Evolutionary conservation across 2,888 invertebrate genomes (phyloP), one percentile per base, ranked within the genome.

Genomic region (Seira sanloemensis): DNA sequence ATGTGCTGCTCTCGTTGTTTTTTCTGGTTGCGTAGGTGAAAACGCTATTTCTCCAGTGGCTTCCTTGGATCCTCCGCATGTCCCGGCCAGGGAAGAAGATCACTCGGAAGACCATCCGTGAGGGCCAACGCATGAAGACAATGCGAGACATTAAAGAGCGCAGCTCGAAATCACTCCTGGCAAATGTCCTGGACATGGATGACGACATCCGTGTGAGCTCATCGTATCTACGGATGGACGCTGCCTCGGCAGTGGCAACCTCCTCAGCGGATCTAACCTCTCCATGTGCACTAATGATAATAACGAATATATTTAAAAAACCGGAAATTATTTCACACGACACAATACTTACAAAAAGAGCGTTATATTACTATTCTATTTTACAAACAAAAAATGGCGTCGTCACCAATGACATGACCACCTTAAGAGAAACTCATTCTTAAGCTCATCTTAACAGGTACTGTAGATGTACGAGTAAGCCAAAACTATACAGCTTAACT

Each of bases 41-140:
- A 91, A 94, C 96, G 91, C 94, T 98, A 91, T 97, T 99, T 93
- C 94, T 99, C 91, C 96, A 96, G 92, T 99, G 98, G 98, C 93
- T 99, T 92, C 99, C 99, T 90, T 98, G 97, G 94, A 92, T 98
- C 90, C 94, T 99, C 91, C 95, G 98, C 91, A 99, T 99, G 98
- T 95, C 95, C 90, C 93, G 95, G 89, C 96, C 96, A 62, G 92
- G 92, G 72, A 92, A 92, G 86, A 91, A 91, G 87, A 91, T 92
- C 86, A 90, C 89, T 78, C 82, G 89, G 83, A 89, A 89, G 86
- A 88, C 89, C 85, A 89, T 89, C 37, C 93, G 96, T 92, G 95
- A 97, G 94, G 95, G 95, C 91, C 96, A 96, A 91, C 94, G 97
- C 90, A 97, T 97, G 96, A 94, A 97, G 90, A 97, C 98, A 91